Base-by-base conservation (phyloP, 1,140 invertebrate species). In the Coptotermes formosanus region DNA sequence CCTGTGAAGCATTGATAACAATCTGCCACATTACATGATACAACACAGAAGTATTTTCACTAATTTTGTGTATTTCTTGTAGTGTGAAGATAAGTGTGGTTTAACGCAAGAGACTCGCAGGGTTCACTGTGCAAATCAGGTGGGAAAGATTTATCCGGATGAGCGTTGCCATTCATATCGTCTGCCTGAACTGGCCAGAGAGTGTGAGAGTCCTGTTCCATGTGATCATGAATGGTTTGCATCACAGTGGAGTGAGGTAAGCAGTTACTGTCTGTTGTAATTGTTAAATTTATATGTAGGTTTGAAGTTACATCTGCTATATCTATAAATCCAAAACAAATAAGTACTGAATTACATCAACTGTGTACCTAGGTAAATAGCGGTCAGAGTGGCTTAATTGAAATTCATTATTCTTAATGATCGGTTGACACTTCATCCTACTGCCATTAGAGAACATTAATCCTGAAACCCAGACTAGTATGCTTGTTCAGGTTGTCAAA, bases 181-280 rank as follows among this genome's bases (percentile, higher is more conserved):
- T 87, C 92, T 93, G 87, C 97, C 95, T 0, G 90, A 92, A 64
- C 89, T 93, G 45, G 91, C 90, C 43, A 92, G 92, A 87, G 90
- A 93, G 32, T 97, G 96, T 88, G 91, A 94, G 86, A 87, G 89
- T 82, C 89, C 91, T 59, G 89, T 93, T 85, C 91, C 92, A 43
- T 98, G 95, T 91, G 93, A 94, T 87, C 94, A 93, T 88, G 93
- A 95, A 89, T 99, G 98, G 98, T 97, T 97, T 89, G 93, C 95
- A 3, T 95, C 96, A 12, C 95, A 96, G 88, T 97, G 96, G 96
- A 95, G 95, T 90, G 94, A 96, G 89, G 95, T 95, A 91, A 89
- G 86, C 82, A 85, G 69, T 21, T 55, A 55, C 19, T 55, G 19
- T 21, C 45, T 48, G 45, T 48, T 48, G 45, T 48, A 48, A 48